Conservation (phyloP, 2,888 invertebrate species). For the Rhingia rostrata region DNA sequence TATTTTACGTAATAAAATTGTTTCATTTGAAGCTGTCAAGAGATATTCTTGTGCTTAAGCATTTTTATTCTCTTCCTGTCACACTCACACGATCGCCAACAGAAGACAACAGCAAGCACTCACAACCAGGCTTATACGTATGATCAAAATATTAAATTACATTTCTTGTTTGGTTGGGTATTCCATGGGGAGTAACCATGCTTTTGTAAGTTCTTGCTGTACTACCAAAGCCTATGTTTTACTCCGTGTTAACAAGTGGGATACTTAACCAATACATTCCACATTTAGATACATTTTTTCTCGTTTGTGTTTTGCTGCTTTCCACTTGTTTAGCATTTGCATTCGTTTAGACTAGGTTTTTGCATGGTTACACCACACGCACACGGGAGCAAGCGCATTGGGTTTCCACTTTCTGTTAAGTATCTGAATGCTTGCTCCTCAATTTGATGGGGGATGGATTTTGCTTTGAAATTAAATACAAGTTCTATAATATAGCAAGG, state of each 20-base stretch:
- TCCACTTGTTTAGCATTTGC: constrained; percentile 50
- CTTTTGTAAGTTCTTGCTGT: constrained; percentile 39
- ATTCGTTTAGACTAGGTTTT: constrained; percentile 49
- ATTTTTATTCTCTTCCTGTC: not conserved
- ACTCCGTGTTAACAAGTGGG: constrained; percentile 70
- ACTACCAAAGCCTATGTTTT: constrained; percentile 69
- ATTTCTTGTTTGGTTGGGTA: constrained; percentile 33
- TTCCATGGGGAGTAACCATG: constrained; percentile 15
- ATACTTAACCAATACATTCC: constrained; percentile 62
- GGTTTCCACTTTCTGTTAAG: constrained; percentile 70
- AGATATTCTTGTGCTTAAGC: not conserved
- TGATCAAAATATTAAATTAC: constrained; percentile 71
- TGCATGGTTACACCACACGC: constrained; percentile 53
- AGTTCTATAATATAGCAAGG: constrained; percentile 46
- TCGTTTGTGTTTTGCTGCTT: constrained; percentile 18
- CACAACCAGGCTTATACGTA: constrained; percentile 41
- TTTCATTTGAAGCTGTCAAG: not conserved
- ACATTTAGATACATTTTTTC: constrained; percentile 21
- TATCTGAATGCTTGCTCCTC: constrained; percentile 72
- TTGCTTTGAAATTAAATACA: constrained; percentile 70
- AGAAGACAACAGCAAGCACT: constrained; percentile 8
- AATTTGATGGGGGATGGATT: constrained; percentile 61
- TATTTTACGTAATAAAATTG: too few relatives aligned
- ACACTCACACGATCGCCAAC: constrained; percentile 22
- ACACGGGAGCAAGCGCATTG: constrained; percentile 70